Conservation (phyloP, 2,888 invertebrate genomes). For the Nemapogon koenigi region DNA sequence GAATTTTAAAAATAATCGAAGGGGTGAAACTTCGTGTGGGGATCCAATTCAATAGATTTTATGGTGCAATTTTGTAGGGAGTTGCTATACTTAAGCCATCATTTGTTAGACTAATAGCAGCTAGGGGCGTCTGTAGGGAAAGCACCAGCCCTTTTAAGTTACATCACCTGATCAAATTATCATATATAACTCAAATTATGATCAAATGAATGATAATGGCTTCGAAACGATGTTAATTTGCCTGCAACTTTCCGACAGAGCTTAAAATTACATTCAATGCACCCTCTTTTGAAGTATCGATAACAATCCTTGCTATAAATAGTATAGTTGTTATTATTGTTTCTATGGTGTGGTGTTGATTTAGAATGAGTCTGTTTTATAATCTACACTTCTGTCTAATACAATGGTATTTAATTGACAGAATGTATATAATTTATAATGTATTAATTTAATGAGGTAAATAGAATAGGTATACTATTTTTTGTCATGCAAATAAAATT, state of each 20-base stretch:
- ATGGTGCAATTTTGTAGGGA: constrained; percentile 35
- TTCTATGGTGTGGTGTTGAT: too few relatives aligned
- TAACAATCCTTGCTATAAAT: too few relatives aligned
- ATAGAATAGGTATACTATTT: too few relatives aligned
- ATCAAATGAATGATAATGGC: constrained; percentile 41
- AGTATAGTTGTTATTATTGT: too few relatives aligned
- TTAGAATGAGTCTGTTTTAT: too few relatives aligned
- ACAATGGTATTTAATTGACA: too few relatives aligned
- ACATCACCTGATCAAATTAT: constrained; percentile 15
- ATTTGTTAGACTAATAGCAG: constrained; percentile 47
- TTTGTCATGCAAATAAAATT: too few relatives aligned
- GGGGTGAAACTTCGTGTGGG: constrained; percentile 32
- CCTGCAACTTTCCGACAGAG: constrained; percentile 41
- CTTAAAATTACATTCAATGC: too few relatives aligned
- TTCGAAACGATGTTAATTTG: constrained; percentile 53
- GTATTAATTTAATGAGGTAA: too few relatives aligned
- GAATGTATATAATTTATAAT: too few relatives aligned
- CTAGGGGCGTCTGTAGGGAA: constrained; percentile 16
- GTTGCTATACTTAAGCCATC: constrained; percentile 46
- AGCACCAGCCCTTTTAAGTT: constrained; percentile 11
- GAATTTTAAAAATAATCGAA: constrained; percentile 44
- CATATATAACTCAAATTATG: constrained; percentile 33
- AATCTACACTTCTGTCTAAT: too few relatives aligned
- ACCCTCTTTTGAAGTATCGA: too few relatives aligned
- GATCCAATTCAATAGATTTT: constrained; percentile 43